Base-by-base conservation (phyloP, 1,140 invertebrate genomes). In the Ips nitidus region DNA sequence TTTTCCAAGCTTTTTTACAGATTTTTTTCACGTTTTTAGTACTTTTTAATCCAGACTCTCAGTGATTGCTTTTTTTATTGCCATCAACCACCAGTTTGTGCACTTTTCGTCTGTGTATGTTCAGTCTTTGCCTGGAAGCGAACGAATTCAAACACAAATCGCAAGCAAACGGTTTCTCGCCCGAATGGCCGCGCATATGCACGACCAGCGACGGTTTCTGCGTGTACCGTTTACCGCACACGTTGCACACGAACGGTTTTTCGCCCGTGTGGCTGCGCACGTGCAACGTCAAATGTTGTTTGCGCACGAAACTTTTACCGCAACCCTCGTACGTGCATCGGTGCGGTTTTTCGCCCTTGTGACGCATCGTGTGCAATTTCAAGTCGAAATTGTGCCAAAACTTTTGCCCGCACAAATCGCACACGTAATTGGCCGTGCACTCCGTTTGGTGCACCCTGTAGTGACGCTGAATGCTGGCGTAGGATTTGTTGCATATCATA, bases 181-280 rank as follows among this genome's bases (percentile, higher is more conserved):
- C 80, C 37, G 90, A 91, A 73, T 75, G 74, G 0, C 67, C 72
- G 36, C 70, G 78, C 81, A 88, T 88, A 76, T 96, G 94, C 41
- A 84, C 85, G 4, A 87, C 86, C 67, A 92, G 79, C 61, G 90
- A 82, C 1, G 86, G 85, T 8, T 86, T 84, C 1, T 89, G 84
- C 2, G 86, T 88, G 75, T 94, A 94, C 1, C 85, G 82, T 64
- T 88, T 88, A 0, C 84, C 84, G 2, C 83, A 81, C 4, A 78
- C 67, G 50, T 86, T 84, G 70, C 90, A 87, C 56, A 85, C 80
- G 73, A 89, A 90, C 0, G 89, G 89, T 64, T 86, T 80, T 71
- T 90, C 88, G 0, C 87, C 87, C 0, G 91, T 92, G 73, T 93
- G 91, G 7, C 88, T 90, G 70, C 90, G 79, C 70, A 90, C 84